phyloP scores from a whole-genome alignment of 1,140 invertebrate species.

The Helicorthomorpha holstii region DNA sequence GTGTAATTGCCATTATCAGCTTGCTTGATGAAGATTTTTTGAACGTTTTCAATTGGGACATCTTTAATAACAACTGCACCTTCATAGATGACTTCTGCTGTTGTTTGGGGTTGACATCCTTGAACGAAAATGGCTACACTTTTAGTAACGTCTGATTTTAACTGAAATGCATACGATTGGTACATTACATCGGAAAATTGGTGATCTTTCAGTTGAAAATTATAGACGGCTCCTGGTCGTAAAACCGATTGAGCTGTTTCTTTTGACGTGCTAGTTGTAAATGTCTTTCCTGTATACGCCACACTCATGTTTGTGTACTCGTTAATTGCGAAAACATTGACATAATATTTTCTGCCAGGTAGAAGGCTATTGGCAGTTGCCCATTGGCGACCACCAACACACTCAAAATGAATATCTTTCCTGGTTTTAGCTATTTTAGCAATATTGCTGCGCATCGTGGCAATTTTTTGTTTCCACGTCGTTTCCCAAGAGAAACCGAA shows the following conservation, averaged over 20 bases:
- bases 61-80: background rate
- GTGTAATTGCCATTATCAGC: background rate
- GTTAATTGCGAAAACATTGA: slow-evolving; percentile 23
- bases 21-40: background rate
- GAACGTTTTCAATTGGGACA: background rate
- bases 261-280: slow-evolving; percentile 10
- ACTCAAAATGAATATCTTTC: slow-evolving; percentile 14
- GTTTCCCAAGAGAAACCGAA: slow-evolving; percentile 20
- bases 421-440: slow-evolving; percentile 10
- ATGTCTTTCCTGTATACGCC: slow-evolving; percentile 17
- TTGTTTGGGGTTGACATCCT: background rate
- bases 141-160: background rate
- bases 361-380: slow-evolving; percentile 17
- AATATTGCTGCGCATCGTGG: slow-evolving; percentile 11
- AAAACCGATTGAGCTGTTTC: background rate
- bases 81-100: background rate
- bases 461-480: slow-evolving; percentile 1
- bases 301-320: slow-evolving; percentile 15
- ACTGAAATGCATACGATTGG: background rate
- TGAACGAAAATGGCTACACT: background rate
- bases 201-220: background rate
- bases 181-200: background rate
- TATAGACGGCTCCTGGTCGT: background rate
- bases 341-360: slow-evolving; percentile 19
- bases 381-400: slow-evolving; percentile 19